Evolutionary conservation across 2,888 invertebrate genomes (phyloP).

Genomic region (Lamellibrachia satsuma): DNA sequence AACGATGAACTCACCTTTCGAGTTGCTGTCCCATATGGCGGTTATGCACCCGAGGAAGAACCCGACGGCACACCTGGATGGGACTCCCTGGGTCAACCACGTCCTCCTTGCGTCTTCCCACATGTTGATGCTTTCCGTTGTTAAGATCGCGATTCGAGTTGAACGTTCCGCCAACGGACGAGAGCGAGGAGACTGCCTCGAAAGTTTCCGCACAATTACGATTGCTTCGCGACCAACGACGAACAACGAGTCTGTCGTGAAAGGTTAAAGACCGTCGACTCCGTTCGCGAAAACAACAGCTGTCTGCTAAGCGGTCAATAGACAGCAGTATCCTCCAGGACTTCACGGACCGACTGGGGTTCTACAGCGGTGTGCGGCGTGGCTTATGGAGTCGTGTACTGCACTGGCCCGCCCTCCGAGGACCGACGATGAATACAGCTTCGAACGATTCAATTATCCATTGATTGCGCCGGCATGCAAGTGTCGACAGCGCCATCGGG

Average conservation of each 20-base stretch:
- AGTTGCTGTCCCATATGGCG: background rate
- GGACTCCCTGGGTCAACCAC: background rate
- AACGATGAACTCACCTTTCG: background rate
- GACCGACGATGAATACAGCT: background rate
- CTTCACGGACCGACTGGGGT: background rate
- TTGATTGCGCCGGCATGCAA: slow-evolving; percentile 5
- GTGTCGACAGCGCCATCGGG: background rate
- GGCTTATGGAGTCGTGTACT: background rate
- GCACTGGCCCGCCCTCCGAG: background rate
- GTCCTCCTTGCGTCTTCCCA: background rate
- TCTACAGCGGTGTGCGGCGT: background rate
- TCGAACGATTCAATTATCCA: slow-evolving; percentile 17
- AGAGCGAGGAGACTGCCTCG: background rate
- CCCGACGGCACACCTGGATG: background rate
- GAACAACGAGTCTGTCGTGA: background rate
- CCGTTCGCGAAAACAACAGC: background rate
- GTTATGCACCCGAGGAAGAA: background rate
- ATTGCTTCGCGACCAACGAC: background rate
- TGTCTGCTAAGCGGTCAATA: background rate
- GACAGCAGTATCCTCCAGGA: background rate
- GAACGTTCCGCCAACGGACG: background rate
- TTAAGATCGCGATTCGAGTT: background rate
- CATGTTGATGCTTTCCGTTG: background rate
- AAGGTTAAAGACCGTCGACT: background rate
- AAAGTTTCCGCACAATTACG: background rate